Base-by-base conservation (phyloP, 2,113 vertebrate species). In the Podarcis cretensis region DNA sequence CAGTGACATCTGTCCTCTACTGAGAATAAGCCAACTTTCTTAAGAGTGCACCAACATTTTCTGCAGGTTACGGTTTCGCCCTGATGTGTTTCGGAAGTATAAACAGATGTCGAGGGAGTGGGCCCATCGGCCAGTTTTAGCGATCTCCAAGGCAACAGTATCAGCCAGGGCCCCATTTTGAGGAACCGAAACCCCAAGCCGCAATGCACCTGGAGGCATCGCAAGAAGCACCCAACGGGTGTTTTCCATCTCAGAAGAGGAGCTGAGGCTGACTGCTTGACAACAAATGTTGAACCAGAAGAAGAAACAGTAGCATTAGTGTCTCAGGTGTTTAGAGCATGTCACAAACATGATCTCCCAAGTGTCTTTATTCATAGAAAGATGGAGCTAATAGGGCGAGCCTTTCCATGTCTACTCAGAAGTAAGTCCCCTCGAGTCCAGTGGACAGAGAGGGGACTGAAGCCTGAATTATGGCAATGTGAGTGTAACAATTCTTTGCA, bases 151-250 rank as follows among this genome's bases (percentile, higher is more conserved):
- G 68, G 89, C 87, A 92, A 94, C 81, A 0, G 90, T 73, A 88
- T 82, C 88, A 57, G 86, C 87, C 81, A 90, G 89, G 43, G 32
- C 83, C 79, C 88, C 88, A 87, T 2, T 25, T 92, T 93, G 91
- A 76, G 80, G 91, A 94, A 95, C 94, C 90, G 43, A 94, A 95
- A 93, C 94, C 86, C 85, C 85, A 91, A 93, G 59, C 86, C 54
- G 68, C n/a, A 82, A 75, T 75, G 88, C 92, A 95, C 88, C 92
- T 95, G 93, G 71, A 92, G 86, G 91, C 93, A 92, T 94, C 90
- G 3, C 13, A 83, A 76, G 32, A 2, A 37, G 23, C 16, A 40
- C 35, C 20, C 74, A 76, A 40, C 35, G 16, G 6, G 35, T 40
- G 35, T 40, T 76, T 76, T 76, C 74, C 5, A 20, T 18, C 73